Evolutionary conservation across 1,140 invertebrate species (phyloP).

Genomic region (Triops longicaudatus): DNA sequence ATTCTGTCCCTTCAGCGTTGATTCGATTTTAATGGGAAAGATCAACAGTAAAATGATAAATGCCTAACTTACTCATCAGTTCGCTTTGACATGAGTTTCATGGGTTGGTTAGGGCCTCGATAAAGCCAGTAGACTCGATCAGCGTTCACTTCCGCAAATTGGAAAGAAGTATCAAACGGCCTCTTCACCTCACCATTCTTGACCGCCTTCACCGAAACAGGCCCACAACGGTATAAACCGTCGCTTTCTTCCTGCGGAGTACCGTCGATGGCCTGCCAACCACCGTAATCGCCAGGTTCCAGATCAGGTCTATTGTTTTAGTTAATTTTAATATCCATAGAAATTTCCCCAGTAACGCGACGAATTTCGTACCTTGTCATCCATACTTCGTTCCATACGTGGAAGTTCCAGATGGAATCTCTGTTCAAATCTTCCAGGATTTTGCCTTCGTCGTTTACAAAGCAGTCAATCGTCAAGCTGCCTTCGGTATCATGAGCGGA

Average conservation of each 20-base stretch:
- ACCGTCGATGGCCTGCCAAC: slow-evolving; percentile 89
- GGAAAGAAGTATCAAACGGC: slow-evolving; percentile 71
- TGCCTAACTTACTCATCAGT: slow-evolving; percentile 48
- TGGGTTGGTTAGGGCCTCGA: slow-evolving; percentile 63
- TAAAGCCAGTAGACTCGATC: slow-evolving; percentile 80
- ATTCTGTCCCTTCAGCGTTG: not conserved
- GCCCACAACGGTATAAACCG: slow-evolving; percentile 53
- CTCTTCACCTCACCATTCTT: slow-evolving; percentile 69
- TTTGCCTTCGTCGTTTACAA: slow-evolving; percentile 69
- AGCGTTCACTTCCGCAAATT: slow-evolving; percentile 78
- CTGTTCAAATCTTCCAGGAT: slow-evolving; percentile 67
- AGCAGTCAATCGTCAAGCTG: slow-evolving; percentile 82
- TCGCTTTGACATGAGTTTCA: slow-evolving; percentile 69
- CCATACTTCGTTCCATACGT: slow-evolving; percentile 95
- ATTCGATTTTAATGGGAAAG: too few species aligned
- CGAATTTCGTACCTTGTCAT: not conserved
- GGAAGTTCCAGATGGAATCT: slow-evolving; percentile 90
- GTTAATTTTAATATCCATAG: too few species aligned
- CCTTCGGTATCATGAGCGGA: slow-evolving; percentile 87
- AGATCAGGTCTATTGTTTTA: slow-evolving; percentile 86
- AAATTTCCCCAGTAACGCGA: slow-evolving; percentile 39
- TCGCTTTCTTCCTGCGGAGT: slow-evolving; percentile 74
- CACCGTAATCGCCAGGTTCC: slow-evolving; percentile 57
- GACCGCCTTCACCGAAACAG: slow-evolving; percentile 59
- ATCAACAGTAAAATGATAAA: not conserved